Evolutionary conservation across 2,888 invertebrate genomes (phyloP), one percentile per base, ranked within the genome.

Genomic region (Plusia festucae): DNA sequence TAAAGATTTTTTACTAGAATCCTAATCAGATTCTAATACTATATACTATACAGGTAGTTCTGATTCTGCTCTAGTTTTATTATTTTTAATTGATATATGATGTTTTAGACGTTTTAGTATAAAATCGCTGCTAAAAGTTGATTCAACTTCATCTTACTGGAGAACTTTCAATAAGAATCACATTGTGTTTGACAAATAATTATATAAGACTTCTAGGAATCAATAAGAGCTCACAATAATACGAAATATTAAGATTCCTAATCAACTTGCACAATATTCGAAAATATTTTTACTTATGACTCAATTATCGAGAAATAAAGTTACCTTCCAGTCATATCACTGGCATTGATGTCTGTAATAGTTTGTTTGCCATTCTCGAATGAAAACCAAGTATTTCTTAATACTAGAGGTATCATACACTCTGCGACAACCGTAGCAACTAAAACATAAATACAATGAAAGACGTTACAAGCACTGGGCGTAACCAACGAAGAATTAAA

Each of bases 311-410:
- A 34, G 51, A 65, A 60, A 76, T 62, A 69, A 53, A 73, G n/a
- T 82, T 90, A 95, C 95, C 93, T 96, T 77, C 95, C 95, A 9
- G 97, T 96, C 97, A 98, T 98, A 51, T 96, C 96, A 66, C 96
- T 96, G 0, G 97, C 97, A 91, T 98, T 97, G 60, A 99, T 97
- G 85, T 97, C 97, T 0, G 98, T 98, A 54, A 97, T 95, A 0
- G 98, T 98, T 82, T 98, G 98, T 82, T 96, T 95, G 11, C 98
- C 98, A 93, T 97, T 97, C 95, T 99, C 98, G 96, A 98, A 97
- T 2, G 98, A 98, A 91, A 98, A 99, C 99, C 99, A 99, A 34
- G 97, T 96, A 68, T 98, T 98, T 82, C 98, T 96, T 56, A 99
- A 90, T 53, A 98, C 97, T 73, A 96, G 86, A 30, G 98, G 98